phyloP scores from a whole-genome alignment of 2,797 vertebrate genomes.

The Eurystomus glaucurus region DNA sequence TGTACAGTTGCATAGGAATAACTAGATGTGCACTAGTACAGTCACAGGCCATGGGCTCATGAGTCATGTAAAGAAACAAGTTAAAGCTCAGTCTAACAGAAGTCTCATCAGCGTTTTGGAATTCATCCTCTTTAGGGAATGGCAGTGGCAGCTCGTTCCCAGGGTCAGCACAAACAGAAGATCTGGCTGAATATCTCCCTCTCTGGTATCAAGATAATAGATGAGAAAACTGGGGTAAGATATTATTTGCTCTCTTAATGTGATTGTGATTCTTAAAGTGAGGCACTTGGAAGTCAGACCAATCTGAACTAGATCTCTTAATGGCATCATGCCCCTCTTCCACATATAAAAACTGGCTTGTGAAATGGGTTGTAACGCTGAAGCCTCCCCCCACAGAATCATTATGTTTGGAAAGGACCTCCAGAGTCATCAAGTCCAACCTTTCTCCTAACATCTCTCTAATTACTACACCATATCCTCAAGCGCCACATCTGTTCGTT shows the following conservation, averaged over 20 bases:
- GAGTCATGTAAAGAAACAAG: neutral
- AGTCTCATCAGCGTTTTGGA: neutral
- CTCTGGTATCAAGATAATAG: constrained; percentile 94
- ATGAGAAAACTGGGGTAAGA: constrained; percentile 97
- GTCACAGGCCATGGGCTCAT: neutral
- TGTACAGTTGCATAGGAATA: neutral
- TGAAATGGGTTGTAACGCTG: neutral
- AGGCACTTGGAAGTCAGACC: neutral
- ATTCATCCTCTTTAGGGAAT: constrained; percentile 86
- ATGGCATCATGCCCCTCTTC: fast-evolving
- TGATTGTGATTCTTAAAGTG: neutral
- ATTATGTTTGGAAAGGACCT: too few species aligned
- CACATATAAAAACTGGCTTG: neutral
- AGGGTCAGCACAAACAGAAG: constrained; percentile 97
- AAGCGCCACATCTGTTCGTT: too few species aligned
- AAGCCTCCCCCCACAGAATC: neutral
- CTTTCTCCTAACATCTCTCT: too few species aligned
- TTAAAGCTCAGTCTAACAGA: neutral
- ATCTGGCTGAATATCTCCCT: constrained; percentile 96
- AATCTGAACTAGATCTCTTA: neutral
- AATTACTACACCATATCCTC: too few species aligned
- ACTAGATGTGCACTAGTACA: neutral
- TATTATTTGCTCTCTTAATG: neutral
- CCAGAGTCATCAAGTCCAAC: too few species aligned
- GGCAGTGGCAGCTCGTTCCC: constrained; percentile 94